Evolutionary conservation across 2,797 vertebrate species (phyloP).

Genomic region (Sebastes glaucus): DNA sequence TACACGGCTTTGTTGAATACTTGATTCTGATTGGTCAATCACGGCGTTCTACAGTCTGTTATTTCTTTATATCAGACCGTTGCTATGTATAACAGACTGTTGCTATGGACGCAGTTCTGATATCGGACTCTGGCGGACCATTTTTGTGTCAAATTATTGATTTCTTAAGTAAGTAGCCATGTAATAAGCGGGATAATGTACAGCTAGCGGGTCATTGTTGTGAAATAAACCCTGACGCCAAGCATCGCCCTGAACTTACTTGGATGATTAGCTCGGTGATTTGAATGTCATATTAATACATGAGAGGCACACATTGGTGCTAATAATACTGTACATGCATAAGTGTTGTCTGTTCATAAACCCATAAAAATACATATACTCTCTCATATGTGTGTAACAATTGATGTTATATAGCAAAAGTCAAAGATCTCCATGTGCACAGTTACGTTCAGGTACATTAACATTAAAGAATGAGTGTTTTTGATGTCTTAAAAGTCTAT

Average conservation of each 20-base stretch:
- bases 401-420: background rate
- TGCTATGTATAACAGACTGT: rapidly evolving
- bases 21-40: too few relatives aligned
- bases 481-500: too few relatives aligned
- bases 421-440: background rate
- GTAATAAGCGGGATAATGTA: too few relatives aligned
- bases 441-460: background rate
- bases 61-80: too few relatives aligned
- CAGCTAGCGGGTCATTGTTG: too few relatives aligned
- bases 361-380: background rate
- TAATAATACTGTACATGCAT: background rate
- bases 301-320: background rate
- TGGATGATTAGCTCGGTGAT: background rate
- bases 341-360: background rate
- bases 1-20: too few relatives aligned
- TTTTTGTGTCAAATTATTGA: too few relatives aligned
- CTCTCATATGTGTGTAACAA: background rate
- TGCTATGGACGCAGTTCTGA: rapidly evolving
- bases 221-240: too few relatives aligned
- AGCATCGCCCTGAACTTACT: too few relatives aligned
- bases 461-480: background rate
- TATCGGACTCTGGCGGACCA: too few relatives aligned
- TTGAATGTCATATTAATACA: background rate
- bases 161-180: too few relatives aligned
- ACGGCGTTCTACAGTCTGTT: rapidly evolving